These are phyloP conservation scores for Lysandra bellargus DNA, from an alignment of 2,888 invertebrate species.

Conservation along the genomic window DNA sequence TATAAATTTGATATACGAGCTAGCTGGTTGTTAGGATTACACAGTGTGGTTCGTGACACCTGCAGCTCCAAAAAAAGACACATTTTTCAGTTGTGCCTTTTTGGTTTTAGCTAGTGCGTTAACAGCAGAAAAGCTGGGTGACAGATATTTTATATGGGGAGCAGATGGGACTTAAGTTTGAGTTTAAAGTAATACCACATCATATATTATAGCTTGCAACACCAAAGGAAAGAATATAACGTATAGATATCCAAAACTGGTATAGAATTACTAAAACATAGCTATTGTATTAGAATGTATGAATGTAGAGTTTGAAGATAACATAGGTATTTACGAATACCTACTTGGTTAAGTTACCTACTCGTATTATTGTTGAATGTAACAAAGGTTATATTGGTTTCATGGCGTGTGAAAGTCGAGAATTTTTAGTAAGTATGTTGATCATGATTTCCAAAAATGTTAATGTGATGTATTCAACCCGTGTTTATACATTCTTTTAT, in stretches of 20 bases:
- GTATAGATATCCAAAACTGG: not conserved
- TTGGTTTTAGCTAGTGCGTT: not conserved
- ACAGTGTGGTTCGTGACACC: not conserved
- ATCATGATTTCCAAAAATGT: too few relatives aligned
- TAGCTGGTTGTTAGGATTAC: slow-evolving; percentile 3
- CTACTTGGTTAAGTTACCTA: too few relatives aligned
- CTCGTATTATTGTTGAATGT: too few relatives aligned
- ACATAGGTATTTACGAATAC: too few relatives aligned
- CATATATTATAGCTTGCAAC: not conserved
- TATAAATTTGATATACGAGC: slow-evolving; percentile 21
- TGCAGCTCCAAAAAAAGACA: not conserved
- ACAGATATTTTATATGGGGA: not conserved
- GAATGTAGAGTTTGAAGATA: too few relatives aligned
- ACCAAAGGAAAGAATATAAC: not conserved
- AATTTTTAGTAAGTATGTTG: too few relatives aligned
- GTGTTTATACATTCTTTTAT: too few relatives aligned
- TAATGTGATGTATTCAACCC: too few relatives aligned
- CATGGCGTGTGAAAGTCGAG: not conserved
- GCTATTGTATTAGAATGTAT: too few relatives aligned
- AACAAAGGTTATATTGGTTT: not conserved
- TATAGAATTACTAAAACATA: not conserved
- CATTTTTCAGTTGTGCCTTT: slow-evolving; percentile 10
- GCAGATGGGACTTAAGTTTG: not conserved
- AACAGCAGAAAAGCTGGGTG: not conserved
- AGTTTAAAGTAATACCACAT: not conserved